A percentile compares a stretch with the other conserved stretches of the same genome.
Conservation (phyloP, 2,888 invertebrate genomes). For the Molanna angustata region DNA sequence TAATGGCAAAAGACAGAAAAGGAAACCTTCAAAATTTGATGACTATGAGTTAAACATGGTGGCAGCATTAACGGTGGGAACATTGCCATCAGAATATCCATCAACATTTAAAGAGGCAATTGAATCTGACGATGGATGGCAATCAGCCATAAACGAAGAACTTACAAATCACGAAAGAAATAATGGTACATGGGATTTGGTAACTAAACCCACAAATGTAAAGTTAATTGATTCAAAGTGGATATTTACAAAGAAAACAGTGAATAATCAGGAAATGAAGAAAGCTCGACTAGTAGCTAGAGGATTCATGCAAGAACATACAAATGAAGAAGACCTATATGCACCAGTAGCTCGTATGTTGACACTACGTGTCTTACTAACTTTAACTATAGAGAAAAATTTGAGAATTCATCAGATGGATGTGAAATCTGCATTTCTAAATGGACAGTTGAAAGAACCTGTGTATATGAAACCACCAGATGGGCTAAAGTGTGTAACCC, state of each 20-base stretch:
- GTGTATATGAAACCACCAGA: background rate
- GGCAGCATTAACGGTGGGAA: too few relatives aligned
- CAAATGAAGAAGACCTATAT: background rate
- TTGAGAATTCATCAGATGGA: background rate
- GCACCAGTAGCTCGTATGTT: background rate
- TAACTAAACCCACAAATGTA: background rate
- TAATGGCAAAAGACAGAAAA: too few relatives aligned
- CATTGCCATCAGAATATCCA: too few relatives aligned
- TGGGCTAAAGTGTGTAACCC: too few relatives aligned
- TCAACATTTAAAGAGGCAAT: too few relatives aligned
- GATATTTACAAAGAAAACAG: background rate
- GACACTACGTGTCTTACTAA: background rate
- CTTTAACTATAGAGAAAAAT: background rate
- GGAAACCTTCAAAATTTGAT: too few relatives aligned
- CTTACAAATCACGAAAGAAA: background rate
- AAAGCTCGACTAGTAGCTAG: conserved; percentile 3
- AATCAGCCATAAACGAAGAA: background rate
- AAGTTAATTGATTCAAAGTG: background rate
- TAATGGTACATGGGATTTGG: background rate
- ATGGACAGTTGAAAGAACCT: background rate
- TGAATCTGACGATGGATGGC: background rate
- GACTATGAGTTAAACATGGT: conserved; percentile 3
- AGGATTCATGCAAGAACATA: background rate
- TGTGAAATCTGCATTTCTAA: background rate
- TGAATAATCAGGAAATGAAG: background rate